Conservation (phyloP, 1,140 invertebrate genomes). For the Sweltsa coloradensis region DNA sequence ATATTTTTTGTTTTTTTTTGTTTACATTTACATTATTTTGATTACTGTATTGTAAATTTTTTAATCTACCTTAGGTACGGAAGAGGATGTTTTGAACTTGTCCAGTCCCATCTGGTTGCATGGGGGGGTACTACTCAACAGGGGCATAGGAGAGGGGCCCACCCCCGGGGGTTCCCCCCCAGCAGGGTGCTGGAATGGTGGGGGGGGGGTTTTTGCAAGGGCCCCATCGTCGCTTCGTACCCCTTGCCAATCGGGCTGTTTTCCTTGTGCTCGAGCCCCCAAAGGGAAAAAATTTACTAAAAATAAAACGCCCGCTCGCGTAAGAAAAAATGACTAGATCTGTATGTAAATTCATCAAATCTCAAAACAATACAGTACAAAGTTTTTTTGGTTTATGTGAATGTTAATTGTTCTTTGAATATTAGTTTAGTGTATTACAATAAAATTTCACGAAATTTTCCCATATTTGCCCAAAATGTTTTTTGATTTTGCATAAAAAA, state of each 20-base stretch:
- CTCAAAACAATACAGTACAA: neutral
- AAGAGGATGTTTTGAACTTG: slow-evolving; percentile 94
- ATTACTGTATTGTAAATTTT: too few relatives aligned
- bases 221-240: slow-evolving; percentile 99
- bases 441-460: too few relatives aligned
- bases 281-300: slow-evolving; percentile 94
- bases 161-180: slow-evolving; percentile 96
- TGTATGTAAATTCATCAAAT: neutral
- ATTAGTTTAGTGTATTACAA: too few relatives aligned
- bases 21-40: too few relatives aligned
- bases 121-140: slow-evolving; percentile 97
- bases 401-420: too few relatives aligned
- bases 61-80: too few relatives aligned
- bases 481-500: neutral
- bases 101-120: slow-evolving; percentile 99
- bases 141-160: slow-evolving; percentile 97
- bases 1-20: too few relatives aligned
- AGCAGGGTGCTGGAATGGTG: slow-evolving; percentile 95
- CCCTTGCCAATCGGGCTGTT: slow-evolving; percentile 96
- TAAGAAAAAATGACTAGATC: slow-evolving; percentile 33
- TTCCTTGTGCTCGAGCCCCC: slow-evolving; percentile 96
- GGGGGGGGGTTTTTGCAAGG: slow-evolving; percentile 99
- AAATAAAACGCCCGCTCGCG: slow-evolving; percentile 95
- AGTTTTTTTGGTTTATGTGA: neutral
- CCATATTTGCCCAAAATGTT: neutral